phyloP scores from a whole-genome alignment of 2,888 invertebrate genomes.

The Nezara viridula region DNA sequence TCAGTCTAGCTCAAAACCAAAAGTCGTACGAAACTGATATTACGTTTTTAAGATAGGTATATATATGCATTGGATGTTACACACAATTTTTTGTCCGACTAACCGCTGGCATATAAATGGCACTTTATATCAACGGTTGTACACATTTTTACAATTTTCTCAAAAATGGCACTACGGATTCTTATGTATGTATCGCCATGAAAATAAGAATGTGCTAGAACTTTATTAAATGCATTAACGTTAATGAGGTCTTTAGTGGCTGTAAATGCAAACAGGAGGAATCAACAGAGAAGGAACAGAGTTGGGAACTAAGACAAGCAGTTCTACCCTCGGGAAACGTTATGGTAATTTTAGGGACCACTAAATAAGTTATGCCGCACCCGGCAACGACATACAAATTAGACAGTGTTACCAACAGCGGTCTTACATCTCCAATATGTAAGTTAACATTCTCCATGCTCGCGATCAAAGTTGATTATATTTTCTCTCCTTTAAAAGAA shows the following conservation, averaged over 20 bases:
- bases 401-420: constrained; percentile 3
- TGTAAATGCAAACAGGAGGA: constrained; percentile 1
- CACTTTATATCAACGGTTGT: no score
- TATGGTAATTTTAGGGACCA: constrained; percentile 48
- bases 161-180: no score
- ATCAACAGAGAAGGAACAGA: constrained; percentile 6
- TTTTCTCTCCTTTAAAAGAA: not conserved
- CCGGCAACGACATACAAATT: constrained; percentile 38
- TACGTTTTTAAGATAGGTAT: no score
- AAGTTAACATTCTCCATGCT: not conserved
- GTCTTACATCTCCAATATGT: not conserved
- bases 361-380: constrained; percentile 39
- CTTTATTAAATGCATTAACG: not conserved
- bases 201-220: no score
- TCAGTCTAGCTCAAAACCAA: no score
- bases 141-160: no score
- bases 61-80: no score
- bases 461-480: not conserved
- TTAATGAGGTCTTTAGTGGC: not conserved
- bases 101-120: no score
- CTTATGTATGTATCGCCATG: no score
- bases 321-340: constrained; percentile 14
- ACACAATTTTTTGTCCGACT: no score
- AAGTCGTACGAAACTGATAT: no score
- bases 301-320: constrained; percentile 22